Percentiles rank a stretch among this genome's conserved stretches.
Conservation (phyloP, 2,113 vertebrate genomes). For the Monopterus albus region DNA sequence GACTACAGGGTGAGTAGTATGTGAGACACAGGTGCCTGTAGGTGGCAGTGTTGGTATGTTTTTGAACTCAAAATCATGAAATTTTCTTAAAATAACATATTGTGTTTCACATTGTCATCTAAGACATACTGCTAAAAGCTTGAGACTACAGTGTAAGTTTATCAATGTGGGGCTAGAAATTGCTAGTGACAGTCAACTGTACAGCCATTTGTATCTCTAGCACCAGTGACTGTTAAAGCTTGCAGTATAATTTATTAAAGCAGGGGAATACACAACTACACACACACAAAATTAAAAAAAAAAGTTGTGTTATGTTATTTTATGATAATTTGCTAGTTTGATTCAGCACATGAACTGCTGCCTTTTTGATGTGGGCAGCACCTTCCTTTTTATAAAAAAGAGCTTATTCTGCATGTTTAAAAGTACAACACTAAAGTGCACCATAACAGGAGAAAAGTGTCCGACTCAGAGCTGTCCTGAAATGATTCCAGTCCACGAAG, state of each 20-base stretch:
- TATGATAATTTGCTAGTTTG: neutral
- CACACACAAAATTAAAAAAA: too few species aligned
- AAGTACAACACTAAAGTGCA: neutral
- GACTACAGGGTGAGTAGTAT: too few species aligned
- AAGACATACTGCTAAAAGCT: neutral
- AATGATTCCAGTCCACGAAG: too few species aligned
- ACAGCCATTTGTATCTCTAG: too few species aligned
- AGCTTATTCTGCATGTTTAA: neutral
- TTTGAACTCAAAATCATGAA: conserved; percentile 3
- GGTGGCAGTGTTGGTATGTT: conserved; percentile 13
- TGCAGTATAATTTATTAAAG: neutral
- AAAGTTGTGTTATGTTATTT: too few species aligned
- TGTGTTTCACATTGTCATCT: too few species aligned
- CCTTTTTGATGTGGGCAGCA: neutral
- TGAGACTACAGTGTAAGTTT: neutral
- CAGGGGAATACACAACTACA: too few species aligned
- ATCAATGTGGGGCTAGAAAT: neutral
- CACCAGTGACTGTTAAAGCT: neutral
- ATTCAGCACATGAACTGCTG: neutral
- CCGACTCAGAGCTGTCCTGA: neutral
- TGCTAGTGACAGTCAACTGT: neutral
- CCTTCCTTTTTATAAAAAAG: neutral
- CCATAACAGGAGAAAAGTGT: neutral
- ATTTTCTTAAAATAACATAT: too few species aligned
- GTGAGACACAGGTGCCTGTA: neutral